A percentile compares a stretch with the other conserved stretches of the same genome.
Conservation (phyloP, 2,797 vertebrate species). For the Lacerta agilis region DNA sequence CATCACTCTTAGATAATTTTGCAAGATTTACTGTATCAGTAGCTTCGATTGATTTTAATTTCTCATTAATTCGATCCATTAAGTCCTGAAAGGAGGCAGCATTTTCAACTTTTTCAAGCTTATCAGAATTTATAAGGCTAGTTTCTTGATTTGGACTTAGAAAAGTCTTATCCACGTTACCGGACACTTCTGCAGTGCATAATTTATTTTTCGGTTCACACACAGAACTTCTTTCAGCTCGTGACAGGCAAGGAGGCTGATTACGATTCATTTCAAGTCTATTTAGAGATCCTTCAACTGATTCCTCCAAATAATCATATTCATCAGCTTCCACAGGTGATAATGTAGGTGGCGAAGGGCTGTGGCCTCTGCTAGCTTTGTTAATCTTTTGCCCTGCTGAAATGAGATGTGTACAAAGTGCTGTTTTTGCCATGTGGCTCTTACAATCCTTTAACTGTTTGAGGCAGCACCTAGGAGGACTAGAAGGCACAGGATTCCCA, state of each 20-base stretch:
- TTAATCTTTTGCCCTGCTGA: conserved; percentile 65
- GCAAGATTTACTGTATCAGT: conserved; percentile 78
- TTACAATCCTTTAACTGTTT: conserved; percentile 72
- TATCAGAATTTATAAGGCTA: conserved; percentile 61
- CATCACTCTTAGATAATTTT: conserved; percentile 74
- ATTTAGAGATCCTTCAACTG: conserved; percentile 66
- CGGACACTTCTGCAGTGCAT: conserved; percentile 45
- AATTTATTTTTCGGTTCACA: conserved; percentile 60
- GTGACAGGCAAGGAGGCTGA: conserved; percentile 85
- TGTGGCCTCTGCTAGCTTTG: conserved; percentile 79
- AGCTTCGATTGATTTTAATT: conserved; percentile 88
- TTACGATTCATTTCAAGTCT: conserved; percentile 72
- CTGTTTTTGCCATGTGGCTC: conserved; percentile 68
- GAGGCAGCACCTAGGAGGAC: conserved; percentile 75
- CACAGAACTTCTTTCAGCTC: conserved; percentile 78
- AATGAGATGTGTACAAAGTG: conserved; percentile 65
- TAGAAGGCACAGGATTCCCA: conserved; percentile 77
- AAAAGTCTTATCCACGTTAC: conserved; percentile 44
- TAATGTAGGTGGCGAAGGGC: conserved; percentile 89
- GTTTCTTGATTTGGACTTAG: conserved; percentile 61
- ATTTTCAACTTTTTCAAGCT: conserved; percentile 75
- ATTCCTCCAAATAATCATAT: conserved; percentile 79
- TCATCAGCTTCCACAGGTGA: conserved; percentile 86
- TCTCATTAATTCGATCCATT: conserved; percentile 90
- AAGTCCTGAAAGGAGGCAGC: conserved; percentile 85